Base-by-base conservation (phyloP, 2,113 vertebrate genomes). In the Microcebus murinus region DNA sequence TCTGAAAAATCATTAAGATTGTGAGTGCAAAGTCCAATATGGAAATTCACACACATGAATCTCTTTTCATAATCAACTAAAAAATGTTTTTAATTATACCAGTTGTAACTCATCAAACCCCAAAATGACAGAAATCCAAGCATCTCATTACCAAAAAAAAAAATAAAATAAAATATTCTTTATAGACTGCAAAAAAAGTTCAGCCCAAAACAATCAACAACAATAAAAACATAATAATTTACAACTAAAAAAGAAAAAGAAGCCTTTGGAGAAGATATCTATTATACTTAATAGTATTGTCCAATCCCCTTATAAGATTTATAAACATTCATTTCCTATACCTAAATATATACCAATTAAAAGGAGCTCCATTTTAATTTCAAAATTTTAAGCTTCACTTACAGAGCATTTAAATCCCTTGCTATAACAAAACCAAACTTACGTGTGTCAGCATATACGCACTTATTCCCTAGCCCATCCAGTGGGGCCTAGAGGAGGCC, bases 1-100 rank as follows among this genome's bases (percentile, higher is more conserved):
- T 36, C 74, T 87, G 39, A 70, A 59, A 80, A 93, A 93, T 68
- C 84, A 86, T 48, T 70, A 87, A 85, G 39, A 87, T 59, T 77
- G 11, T 59, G 63, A 80, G 50, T 87, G 18, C 84, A 87, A 89
- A 74, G 76, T 25, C 31, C 7, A 73, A 82, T 42, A 20, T 42
- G 27, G 42, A 94, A 52, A 89, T 55, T 36, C 52, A 88, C 20
- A 18, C 55, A 65, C 27, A 34, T 34, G 55, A 89, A 73, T 52
- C 10, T 61, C 21, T 63, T 52, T 88, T 73, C 65, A 88, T 25
- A 74, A 63, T 61, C n/a, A 50, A 55, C 8, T 34, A 25, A 39
- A 85, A 34, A 55, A 45, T 45, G 21, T 71, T 48, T 77, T 18
- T 11, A 36, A 82, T 21, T 63, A 73, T 48, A 42, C 23, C 7